Conservation (phyloP, 2,888 invertebrate species). For the Caenorhabditis sp. region DNA sequence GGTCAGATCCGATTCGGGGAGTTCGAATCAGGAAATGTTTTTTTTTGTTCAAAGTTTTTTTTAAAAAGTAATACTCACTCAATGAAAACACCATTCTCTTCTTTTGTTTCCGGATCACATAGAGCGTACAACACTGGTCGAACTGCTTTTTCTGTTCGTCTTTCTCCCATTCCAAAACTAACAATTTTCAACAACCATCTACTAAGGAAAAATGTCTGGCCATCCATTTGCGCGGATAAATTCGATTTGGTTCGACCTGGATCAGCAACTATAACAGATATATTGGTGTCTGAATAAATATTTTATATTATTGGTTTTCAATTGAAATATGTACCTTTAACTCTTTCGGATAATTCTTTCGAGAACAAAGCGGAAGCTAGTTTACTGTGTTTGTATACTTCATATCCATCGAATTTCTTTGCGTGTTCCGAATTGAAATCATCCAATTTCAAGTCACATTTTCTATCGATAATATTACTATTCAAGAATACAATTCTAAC, state of each 20-base stretch:
- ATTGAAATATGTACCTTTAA: constrained; percentile 57
- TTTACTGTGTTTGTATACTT: constrained; percentile 67
- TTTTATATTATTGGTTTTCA: too few species aligned
- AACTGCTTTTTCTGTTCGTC: constrained; percentile 61
- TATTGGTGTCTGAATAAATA: constrained; percentile 57
- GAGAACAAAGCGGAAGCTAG: constrained; percentile 66
- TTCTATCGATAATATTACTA: constrained; percentile 59
- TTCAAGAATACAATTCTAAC: constrained; percentile 67
- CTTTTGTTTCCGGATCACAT: constrained; percentile 59
- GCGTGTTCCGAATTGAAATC: constrained; percentile 60
- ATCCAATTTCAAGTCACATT: constrained; percentile 55
- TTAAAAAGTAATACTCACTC: constrained; percentile 48
- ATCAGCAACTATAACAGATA: constrained; percentile 63
- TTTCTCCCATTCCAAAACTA: constrained; percentile 64
- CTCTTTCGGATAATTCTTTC: constrained; percentile 61
- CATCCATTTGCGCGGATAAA: constrained; percentile 56
- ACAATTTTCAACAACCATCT: constrained; percentile 62
- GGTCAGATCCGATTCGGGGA: too few species aligned
- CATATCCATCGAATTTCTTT: constrained; percentile 64
- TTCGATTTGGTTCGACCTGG: constrained; percentile 66
- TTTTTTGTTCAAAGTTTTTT: not conserved
- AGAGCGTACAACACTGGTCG: constrained; percentile 64
- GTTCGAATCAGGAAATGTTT: too few species aligned
- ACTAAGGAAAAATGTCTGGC: constrained; percentile 64
- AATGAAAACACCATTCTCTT: constrained; percentile 58